Base-by-base conservation (phyloP, 2,797 vertebrate species). In the Choloepus didactylus region DNA sequence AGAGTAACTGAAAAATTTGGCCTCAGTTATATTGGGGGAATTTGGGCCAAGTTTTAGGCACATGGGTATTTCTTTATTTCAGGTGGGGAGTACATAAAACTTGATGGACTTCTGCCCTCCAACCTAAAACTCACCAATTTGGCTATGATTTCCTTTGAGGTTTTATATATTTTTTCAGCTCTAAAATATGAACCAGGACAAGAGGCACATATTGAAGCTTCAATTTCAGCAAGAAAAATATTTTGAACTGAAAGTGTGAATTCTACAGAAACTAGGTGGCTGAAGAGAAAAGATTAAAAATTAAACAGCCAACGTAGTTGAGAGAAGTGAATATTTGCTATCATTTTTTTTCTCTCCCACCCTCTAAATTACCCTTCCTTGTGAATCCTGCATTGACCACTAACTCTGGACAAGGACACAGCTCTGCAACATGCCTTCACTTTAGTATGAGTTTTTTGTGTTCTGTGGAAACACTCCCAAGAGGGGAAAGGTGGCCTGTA, bases 91-190 rank as follows among this genome's bases (percentile, higher is more conserved):
- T 84, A 87, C 41, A 31, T 91, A 95, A 95, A 94, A 88, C 66
- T 86, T 1, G 2, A 67, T 85, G 83, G 9, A 95, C 81, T 91
- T 67, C 85, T 91, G 84, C 73, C 59, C 84, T 95, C 62, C 85
- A 83, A 95, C 82, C 87, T 91, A 96, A 95, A 94, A 77, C 69
- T 70, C 79, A 85, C 77, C 83, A 91, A 88, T 82, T 94, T 95
- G 75, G 69, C 84, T 88, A 70, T 85, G 87, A 67, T 88, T 93
- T 93, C 64, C 70, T 97, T 91, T 66, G 83, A 94, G 79, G 38
- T 91, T 94, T 87, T 89, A 59, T 27, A 56, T 90, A 90, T 90
- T 76, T 81, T 95, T 76, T 90, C 27, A 67, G 56, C 56, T 82
- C 81, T 85, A 85, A 93, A 96, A 95, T 79, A 18, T 86, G 56